Conservation (phyloP, 92 coral and sea anemone genomes). For the Nematostella vectensis region DNA sequence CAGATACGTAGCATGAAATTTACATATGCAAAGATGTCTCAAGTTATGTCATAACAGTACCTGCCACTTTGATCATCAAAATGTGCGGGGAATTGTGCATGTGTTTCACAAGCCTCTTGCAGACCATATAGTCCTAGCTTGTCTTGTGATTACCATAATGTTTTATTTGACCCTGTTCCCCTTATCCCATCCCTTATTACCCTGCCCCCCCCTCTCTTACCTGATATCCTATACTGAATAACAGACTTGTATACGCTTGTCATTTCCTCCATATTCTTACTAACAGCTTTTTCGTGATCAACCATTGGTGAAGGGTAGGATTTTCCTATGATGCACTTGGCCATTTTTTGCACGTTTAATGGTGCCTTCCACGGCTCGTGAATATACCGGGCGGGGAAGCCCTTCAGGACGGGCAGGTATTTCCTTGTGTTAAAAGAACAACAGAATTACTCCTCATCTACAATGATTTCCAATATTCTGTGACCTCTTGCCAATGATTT, state of each 20-base stretch:
- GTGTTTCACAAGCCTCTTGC: no score
- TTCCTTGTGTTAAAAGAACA: slow-evolving; percentile 27
- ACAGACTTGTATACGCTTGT: slow-evolving; percentile 27
- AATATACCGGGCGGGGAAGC: slow-evolving; percentile 57
- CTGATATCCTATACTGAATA: slow-evolving; percentile 13
- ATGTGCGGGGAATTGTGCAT: no score
- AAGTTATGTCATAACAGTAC: no score
- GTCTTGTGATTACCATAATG: no score
- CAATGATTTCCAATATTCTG: not conserved
- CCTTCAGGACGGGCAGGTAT: slow-evolving; percentile 72
- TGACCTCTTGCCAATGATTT: no score
- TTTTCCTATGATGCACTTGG: slow-evolving; percentile 64
- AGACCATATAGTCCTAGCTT: no score
- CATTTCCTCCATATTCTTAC: slow-evolving; percentile 30
- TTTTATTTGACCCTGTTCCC: no score
- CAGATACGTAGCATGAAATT: no score
- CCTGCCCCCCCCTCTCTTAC: slow-evolving; percentile 4
- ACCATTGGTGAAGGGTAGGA: slow-evolving; percentile 69
- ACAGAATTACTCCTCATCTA: slow-evolving; percentile 23
- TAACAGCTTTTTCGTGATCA: slow-evolving; percentile 44
- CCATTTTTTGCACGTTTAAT: slow-evolving; percentile 41
- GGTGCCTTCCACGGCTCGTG: slow-evolving; percentile 87
- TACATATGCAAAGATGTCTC: no score
- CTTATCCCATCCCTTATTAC: no score
- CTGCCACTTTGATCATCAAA: not conserved